A percentile compares a stretch with the other conserved stretches of the same genome.
Conservation (phyloP, 2,113 vertebrate genomes). For the Aptenodytes forsteri region DNA sequence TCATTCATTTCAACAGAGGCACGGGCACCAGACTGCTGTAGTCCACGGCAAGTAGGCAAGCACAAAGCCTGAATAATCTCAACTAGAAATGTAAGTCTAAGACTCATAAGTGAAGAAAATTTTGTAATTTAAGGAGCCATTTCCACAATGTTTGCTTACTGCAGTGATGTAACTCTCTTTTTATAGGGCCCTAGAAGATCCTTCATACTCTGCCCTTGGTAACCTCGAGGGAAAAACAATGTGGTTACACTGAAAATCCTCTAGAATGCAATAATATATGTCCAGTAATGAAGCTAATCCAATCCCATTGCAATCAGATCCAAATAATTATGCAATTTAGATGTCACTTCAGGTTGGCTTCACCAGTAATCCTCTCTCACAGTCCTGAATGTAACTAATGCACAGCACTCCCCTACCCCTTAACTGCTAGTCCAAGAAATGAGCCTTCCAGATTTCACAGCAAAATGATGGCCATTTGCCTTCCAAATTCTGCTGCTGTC, state of each 20-base stretch:
- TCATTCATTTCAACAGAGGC: background rate
- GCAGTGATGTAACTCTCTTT: background rate
- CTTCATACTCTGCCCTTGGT: background rate
- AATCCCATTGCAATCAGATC: background rate
- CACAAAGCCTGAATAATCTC: background rate
- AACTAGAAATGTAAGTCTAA: background rate
- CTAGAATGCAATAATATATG: background rate
- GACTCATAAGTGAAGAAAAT: background rate
- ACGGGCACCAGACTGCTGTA: background rate
- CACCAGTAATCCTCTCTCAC: background rate
- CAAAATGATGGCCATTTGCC: slow-evolving; percentile 24
- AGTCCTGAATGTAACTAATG: background rate
- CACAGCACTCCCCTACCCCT: background rate
- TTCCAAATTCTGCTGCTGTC: background rate
- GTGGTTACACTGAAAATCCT: background rate
- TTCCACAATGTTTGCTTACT: background rate
- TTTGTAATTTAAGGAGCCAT: background rate
- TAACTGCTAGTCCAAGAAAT: background rate
- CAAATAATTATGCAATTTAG: background rate
- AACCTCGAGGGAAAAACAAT: background rate
- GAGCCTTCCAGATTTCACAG: background rate
- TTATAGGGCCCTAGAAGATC: background rate
- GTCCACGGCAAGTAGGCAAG: background rate
- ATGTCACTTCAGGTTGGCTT: background rate
- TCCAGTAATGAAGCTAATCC: background rate